These are phyloP conservation scores for Microtus montanus DNA, from an alignment of 2,113 vertebrate species.

Conservation along the genomic window DNA sequence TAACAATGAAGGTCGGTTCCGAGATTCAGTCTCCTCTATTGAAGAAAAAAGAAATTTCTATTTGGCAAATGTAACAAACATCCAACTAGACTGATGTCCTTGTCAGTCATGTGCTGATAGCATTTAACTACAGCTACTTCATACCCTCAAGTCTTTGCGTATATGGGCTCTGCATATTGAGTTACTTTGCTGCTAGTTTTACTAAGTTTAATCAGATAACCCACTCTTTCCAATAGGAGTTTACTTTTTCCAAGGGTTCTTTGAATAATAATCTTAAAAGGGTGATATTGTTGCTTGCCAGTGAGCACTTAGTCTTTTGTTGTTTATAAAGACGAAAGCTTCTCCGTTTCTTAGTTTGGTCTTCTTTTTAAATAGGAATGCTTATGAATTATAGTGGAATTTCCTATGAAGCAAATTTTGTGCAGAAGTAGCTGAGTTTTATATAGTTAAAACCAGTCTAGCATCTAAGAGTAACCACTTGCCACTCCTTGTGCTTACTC, in stretches of 20 bases:
- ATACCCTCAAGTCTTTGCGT: background rate
- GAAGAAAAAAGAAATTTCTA: background rate
- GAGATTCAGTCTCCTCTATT: background rate
- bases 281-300: slow-evolving; percentile 47
- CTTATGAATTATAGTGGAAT: background rate
- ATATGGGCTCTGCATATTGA: background rate
- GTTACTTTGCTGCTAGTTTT: background rate
- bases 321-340: slow-evolving; percentile 39
- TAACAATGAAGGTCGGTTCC: background rate
- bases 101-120: background rate
- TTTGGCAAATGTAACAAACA: slow-evolving; percentile 10
- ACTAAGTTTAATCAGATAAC: slow-evolving; percentile 13
- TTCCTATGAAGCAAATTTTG: slow-evolving; percentile 14
- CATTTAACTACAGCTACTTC: background rate
- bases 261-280: slow-evolving; percentile 24
- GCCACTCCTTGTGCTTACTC: slow-evolving; percentile 19
- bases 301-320: slow-evolving; percentile 1
- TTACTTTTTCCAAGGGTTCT: slow-evolving; percentile 21
- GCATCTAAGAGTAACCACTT: background rate
- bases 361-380: slow-evolving; percentile 27
- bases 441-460: background rate
- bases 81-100: background rate
- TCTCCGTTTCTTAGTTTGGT: slow-evolving; percentile 35
- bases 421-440: background rate
- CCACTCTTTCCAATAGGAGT: background rate